Percentiles rank a stretch among this genome's conserved stretches.
Conservation (phyloP, 2,113 vertebrate genomes). For the Clinocottus analis region DNA sequence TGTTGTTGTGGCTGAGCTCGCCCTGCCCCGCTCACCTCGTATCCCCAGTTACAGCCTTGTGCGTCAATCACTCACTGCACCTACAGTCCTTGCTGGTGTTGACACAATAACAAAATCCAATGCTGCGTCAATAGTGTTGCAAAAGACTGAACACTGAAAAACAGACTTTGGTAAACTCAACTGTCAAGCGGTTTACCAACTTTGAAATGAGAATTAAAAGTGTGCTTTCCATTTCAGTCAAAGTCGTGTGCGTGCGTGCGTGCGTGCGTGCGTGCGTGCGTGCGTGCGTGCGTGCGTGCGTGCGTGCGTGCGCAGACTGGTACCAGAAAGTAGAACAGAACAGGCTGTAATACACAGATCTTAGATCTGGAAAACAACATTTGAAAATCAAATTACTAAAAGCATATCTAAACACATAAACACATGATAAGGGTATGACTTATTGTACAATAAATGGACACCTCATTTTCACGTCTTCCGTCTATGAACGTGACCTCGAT, state of each 20-base stretch:
- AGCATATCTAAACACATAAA: not conserved
- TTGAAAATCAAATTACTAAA: not conserved
- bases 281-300: not conserved
- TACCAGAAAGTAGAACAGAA: not conserved
- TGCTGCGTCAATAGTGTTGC: slow-evolving; percentile 32
- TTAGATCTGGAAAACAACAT: not conserved
- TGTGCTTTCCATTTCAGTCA: no score
- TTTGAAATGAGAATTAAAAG: no score
- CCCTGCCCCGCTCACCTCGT: not conserved
- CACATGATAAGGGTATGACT: no score
- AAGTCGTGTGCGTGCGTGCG: not conserved
- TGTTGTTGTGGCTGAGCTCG: not conserved
- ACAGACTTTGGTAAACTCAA: slow-evolving; percentile 2
- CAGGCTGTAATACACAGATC: not conserved
- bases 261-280: not conserved
- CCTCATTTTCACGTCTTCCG: not conserved
- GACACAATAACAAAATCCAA: slow-evolving; percentile 33
- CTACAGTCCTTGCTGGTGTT: slow-evolving; percentile 17
- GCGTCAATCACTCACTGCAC: slow-evolving; percentile 1
- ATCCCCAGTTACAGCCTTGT: slow-evolving; percentile 15
- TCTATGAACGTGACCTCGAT: not conserved
- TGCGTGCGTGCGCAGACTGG: not conserved
- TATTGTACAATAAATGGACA: not conserved
- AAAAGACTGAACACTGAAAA: not conserved
- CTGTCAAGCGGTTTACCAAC: not conserved